Percentiles rank a stretch among this genome's conserved stretches.
phyloP scores from a whole-genome alignment of 2,888 invertebrate species.

The Venusia cambrica region DNA sequence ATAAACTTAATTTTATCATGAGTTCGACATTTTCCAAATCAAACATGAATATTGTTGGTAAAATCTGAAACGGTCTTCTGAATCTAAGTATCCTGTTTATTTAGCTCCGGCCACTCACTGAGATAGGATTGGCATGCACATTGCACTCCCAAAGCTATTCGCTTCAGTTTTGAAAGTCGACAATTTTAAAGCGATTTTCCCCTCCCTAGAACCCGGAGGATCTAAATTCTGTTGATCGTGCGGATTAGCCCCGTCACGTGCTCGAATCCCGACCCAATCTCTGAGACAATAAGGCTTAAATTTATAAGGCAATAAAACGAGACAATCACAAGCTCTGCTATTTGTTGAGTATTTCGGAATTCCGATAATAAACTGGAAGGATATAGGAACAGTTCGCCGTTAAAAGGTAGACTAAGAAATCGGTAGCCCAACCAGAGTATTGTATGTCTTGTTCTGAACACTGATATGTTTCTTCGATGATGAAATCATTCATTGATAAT shows the following conservation, averaged over 20 bases:
- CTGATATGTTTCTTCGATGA: too few species aligned
- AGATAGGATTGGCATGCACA: too few species aligned
- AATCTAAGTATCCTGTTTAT: too few species aligned
- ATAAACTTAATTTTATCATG: too few species aligned
- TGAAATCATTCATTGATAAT: too few species aligned
- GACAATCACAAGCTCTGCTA: constrained; percentile 23
- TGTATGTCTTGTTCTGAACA: too few species aligned
- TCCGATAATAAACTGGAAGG: constrained; percentile 27
- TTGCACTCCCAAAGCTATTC: background rate
- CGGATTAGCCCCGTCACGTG: constrained; percentile 27
- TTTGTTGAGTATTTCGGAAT: constrained; percentile 26
- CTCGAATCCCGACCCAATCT: constrained; percentile 9
- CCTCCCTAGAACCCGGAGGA: constrained; percentile 6
- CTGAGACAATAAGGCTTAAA: constrained; percentile 9
- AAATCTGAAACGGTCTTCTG: too few species aligned
- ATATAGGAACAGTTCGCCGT: background rate
- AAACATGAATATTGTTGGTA: too few species aligned
- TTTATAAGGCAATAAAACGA: constrained; percentile 9
- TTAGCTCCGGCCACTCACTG: too few species aligned
- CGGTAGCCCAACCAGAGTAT: too few species aligned
- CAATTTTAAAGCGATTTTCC: constrained; percentile 4
- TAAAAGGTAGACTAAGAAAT: background rate
- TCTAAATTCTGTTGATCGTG: constrained; percentile 29
- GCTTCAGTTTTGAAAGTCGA: constrained; percentile 4
- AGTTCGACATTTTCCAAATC: too few species aligned